These are phyloP conservation scores for Tringa solitaria DNA, from an alignment of 2,113 vertebrate genomes.

Conservation along the genomic window DNA sequence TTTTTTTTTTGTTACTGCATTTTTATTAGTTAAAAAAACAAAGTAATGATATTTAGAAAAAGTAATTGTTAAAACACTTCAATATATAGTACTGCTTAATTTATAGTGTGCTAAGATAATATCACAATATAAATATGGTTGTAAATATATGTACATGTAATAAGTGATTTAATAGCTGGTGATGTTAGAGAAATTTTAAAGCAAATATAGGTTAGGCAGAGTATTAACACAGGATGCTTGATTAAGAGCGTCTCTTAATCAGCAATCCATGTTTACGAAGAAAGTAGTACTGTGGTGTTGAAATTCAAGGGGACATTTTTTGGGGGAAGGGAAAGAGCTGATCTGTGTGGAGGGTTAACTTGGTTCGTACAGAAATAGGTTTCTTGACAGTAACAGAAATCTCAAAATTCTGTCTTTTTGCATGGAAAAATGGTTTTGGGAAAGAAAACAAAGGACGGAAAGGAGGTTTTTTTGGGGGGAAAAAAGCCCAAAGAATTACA, in stretches of 20 bases:
- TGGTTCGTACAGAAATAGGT: not conserved
- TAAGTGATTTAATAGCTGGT: not conserved
- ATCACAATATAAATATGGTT: not conserved
- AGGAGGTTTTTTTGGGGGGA: no score
- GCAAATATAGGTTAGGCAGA: not conserved
- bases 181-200: not conserved
- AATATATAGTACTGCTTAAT: not conserved
- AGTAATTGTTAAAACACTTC: not conserved
- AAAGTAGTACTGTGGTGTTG: not conserved
- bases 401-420: not conserved
- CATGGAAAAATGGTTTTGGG: not conserved
- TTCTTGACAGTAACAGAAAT: not conserved
- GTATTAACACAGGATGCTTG: not conserved
- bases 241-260: not conserved
- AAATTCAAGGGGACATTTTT: not conserved
- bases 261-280: not conserved
- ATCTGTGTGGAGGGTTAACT: not conserved
- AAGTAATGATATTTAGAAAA: not conserved
- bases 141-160: not conserved
- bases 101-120: not conserved
- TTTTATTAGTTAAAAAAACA: not conserved
- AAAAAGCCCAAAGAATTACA: not conserved
- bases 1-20: not conserved
- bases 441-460: no score
- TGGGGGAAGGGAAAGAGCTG: not conserved